phyloP scores from a whole-genome alignment of 2,113 vertebrate genomes.

The Condylura cristata region DNA sequence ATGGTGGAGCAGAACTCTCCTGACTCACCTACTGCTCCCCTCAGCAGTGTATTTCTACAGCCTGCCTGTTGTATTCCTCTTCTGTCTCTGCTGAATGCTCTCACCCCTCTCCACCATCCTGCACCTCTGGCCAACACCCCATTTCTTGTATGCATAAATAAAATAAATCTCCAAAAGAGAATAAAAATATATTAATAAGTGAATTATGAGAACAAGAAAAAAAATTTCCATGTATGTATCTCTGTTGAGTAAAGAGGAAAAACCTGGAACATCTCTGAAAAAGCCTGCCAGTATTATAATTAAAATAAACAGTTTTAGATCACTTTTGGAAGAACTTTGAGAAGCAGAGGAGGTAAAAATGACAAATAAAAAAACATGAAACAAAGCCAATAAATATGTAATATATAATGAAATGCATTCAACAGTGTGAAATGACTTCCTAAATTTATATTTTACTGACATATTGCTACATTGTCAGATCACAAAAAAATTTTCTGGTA shows the following conservation, averaged over 20 bases:
- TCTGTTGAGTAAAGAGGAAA: slow-evolving; percentile 27
- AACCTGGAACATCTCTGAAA: slow-evolving; percentile 32
- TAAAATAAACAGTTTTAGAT: slow-evolving; percentile 45
- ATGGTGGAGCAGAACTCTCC: too few relatives aligned
- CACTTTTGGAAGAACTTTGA: slow-evolving; percentile 47
- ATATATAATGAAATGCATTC: slow-evolving; percentile 50
- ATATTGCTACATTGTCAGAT: slow-evolving; percentile 34
- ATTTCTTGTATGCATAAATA: too few relatives aligned
- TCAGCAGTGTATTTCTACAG: too few relatives aligned
- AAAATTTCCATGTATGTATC: neutral
- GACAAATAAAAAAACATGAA: slow-evolving; percentile 54
- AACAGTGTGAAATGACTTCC: slow-evolving; percentile 47
- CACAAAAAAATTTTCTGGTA: slow-evolving; percentile 64
- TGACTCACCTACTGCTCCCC: too few relatives aligned
- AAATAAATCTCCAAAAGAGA: too few relatives aligned
- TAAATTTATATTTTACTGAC: slow-evolving; percentile 61
- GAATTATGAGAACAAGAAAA: slow-evolving; percentile 41
- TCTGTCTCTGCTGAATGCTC: too few relatives aligned
- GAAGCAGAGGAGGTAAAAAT: slow-evolving; percentile 2
- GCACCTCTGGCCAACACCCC: too few relatives aligned
- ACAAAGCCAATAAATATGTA: slow-evolving; percentile 42
- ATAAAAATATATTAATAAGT: too few relatives aligned
- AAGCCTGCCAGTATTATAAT: slow-evolving; percentile 43
- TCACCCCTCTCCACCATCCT: too few relatives aligned
- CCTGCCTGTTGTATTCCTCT: too few relatives aligned